Conservation (phyloP, 2,113 vertebrate species). For the Oryzias celebensis region DNA sequence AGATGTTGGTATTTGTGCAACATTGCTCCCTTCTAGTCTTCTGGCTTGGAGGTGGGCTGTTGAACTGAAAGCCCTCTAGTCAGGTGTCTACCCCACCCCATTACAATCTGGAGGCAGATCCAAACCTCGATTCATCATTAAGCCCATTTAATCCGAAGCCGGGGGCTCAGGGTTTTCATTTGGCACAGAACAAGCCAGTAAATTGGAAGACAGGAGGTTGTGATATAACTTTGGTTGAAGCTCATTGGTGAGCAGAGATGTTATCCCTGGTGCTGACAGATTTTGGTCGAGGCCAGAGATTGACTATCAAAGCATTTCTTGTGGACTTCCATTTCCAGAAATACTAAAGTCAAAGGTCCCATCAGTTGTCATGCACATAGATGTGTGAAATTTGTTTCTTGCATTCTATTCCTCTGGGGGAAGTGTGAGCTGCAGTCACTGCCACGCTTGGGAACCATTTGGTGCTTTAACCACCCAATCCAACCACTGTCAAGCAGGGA, state of each 20-base stretch:
- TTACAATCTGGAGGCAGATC: conserved; percentile 69
- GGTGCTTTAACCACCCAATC: too few species aligned
- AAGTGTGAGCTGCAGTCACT: too few species aligned
- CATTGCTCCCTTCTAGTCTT: conserved; percentile 26
- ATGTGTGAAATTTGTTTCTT: too few species aligned
- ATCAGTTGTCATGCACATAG: too few species aligned
- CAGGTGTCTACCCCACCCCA: conserved; percentile 67
- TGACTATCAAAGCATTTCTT: conserved; percentile 49
- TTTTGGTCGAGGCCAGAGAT: conserved; percentile 48
- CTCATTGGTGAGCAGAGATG: conserved; percentile 56
- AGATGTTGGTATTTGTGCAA: conserved; percentile 56
- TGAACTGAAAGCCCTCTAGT: conserved; percentile 44
- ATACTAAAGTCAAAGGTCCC: too few species aligned
- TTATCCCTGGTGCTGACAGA: conserved; percentile 53
- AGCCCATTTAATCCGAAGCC: conserved; percentile 69
- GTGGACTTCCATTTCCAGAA: conserved; percentile 18
- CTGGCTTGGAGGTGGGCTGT: conserved; percentile 23
- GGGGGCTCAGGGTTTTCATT: conserved; percentile 61
- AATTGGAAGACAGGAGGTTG: conserved; percentile 41
- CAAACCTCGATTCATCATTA: conserved; percentile 72
- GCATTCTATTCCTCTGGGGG: too few species aligned
- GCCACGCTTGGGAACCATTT: too few species aligned
- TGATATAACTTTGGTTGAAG: conserved; percentile 54
- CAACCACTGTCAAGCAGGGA: too few species aligned
- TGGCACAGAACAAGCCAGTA: conserved; percentile 58